A percentile compares a stretch with the other conserved stretches of the same genome.
Evolutionary conservation across 2,797 vertebrate genomes (phyloP).

Genomic region (Cynopterus sphinx): DNA sequence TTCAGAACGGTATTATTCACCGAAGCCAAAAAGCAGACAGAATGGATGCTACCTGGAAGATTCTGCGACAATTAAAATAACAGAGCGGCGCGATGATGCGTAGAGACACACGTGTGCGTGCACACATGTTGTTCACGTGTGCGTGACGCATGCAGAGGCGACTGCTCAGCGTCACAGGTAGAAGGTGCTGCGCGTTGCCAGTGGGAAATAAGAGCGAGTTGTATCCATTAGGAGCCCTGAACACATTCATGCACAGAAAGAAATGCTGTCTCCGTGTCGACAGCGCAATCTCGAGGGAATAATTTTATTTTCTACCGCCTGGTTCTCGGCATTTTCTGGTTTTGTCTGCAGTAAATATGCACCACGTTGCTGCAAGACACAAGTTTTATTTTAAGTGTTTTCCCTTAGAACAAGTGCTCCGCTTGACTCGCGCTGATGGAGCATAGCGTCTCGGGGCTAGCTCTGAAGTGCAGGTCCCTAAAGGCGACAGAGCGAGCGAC

Average conservation of each 20-base stretch:
- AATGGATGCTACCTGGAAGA: neutral
- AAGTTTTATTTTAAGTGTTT: slow-evolving; percentile 42
- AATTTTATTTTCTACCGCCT: slow-evolving; percentile 4
- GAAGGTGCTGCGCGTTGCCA: neutral
- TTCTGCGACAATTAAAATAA: neutral
- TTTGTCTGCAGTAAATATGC: slow-evolving; percentile 44
- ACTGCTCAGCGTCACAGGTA: neutral
- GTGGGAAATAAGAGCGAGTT: neutral
- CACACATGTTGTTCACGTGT: no score
- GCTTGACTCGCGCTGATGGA: neutral
- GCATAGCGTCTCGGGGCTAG: neutral
- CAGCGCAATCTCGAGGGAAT: neutral
- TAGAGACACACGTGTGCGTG: no score
- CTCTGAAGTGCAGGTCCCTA: neutral
- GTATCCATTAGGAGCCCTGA: neutral
- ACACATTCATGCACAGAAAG: neutral
- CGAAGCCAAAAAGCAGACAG: neutral
- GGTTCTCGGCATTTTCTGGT: slow-evolving; percentile 16
- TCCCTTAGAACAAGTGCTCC: neutral
- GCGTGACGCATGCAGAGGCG: neutral
- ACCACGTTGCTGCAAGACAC: slow-evolving; percentile 23
- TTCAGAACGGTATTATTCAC: neutral
- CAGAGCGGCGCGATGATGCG: neutral
- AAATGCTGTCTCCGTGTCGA: neutral
- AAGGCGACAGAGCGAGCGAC: neutral